Conservation (phyloP, 2,888 invertebrate genomes). For the Therioaphis trifolii region DNA sequence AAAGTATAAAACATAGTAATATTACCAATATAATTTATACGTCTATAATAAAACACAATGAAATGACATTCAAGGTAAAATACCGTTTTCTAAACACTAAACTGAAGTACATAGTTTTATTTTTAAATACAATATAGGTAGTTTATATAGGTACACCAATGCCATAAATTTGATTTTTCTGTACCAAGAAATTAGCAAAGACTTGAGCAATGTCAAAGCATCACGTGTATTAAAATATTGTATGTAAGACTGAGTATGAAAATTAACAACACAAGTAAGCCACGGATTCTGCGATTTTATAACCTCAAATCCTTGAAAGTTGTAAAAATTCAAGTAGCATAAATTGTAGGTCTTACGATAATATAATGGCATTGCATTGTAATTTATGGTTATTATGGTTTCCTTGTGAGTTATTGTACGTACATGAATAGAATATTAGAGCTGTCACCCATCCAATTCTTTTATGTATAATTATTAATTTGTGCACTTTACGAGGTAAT, state of each 20-base stretch:
- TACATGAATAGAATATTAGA: slow-evolving; percentile 35
- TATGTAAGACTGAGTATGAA: not conserved
- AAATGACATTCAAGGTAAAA: too few relatives aligned
- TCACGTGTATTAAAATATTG: not conserved
- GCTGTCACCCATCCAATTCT: slow-evolving; percentile 39
- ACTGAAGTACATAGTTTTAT: too few relatives aligned
- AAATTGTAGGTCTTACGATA: slow-evolving; percentile 14
- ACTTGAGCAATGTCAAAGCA: not conserved
- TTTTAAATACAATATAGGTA: too few relatives aligned
- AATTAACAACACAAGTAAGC: slow-evolving; percentile 30
- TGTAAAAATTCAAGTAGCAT: slow-evolving; percentile 35
- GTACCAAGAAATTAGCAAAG: not conserved
- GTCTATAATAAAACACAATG: too few relatives aligned
- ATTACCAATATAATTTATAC: too few relatives aligned
- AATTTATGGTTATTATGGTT: slow-evolving; percentile 46
- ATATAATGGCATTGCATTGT: slow-evolving; percentile 11
- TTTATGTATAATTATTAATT: slow-evolving; percentile 23
- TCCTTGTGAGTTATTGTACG: not conserved
- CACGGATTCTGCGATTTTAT: slow-evolving; percentile 37
- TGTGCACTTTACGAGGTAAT: slow-evolving; percentile 27
- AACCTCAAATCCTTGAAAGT: slow-evolving; percentile 47
- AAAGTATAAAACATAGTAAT: too few relatives aligned
- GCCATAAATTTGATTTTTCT: not conserved
- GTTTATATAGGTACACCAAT: not conserved
- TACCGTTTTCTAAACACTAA: too few relatives aligned